Conservation (phyloP, 2,888 invertebrate species). For the Dichetophora obliterata region DNA sequence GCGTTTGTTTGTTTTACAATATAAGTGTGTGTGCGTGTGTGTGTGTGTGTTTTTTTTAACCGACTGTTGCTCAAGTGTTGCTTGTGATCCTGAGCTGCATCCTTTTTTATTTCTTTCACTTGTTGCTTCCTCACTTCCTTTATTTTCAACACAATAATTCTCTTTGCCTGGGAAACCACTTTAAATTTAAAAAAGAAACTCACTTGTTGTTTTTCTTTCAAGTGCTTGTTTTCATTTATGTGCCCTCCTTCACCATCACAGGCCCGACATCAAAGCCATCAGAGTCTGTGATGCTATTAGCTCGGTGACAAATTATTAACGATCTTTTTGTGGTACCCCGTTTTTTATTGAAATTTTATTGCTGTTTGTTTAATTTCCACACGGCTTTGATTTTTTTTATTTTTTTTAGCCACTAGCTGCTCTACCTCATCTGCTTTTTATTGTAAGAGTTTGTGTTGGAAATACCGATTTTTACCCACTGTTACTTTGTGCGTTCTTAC, state of each 20-base stretch:
- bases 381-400: background rate
- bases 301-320: slow-evolving; percentile 68
- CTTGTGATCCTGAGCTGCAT: background rate
- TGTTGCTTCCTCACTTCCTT: background rate
- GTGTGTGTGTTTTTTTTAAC: background rate
- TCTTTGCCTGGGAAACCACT: background rate
- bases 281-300: slow-evolving; percentile 50
- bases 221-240: slow-evolving; percentile 18
- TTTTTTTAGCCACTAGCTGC: background rate
- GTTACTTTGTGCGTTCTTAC: background rate
- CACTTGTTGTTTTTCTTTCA: background rate
- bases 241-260: background rate
- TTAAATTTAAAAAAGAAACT: background rate
- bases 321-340: slow-evolving; percentile 52
- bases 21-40: background rate
- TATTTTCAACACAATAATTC: background rate
- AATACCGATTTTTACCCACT: background rate
- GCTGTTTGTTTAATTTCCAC: slow-evolving; percentile 57
- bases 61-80: slow-evolving; percentile 6
- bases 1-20: background rate
- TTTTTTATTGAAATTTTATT: slow-evolving; percentile 65
- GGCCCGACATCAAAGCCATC: slow-evolving; percentile 54
- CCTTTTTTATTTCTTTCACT: background rate
- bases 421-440: background rate
- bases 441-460: background rate